These are phyloP conservation scores for Crepidodera aurea DNA, from an alignment of 2,888 invertebrate species.

Conservation along the genomic window DNA sequence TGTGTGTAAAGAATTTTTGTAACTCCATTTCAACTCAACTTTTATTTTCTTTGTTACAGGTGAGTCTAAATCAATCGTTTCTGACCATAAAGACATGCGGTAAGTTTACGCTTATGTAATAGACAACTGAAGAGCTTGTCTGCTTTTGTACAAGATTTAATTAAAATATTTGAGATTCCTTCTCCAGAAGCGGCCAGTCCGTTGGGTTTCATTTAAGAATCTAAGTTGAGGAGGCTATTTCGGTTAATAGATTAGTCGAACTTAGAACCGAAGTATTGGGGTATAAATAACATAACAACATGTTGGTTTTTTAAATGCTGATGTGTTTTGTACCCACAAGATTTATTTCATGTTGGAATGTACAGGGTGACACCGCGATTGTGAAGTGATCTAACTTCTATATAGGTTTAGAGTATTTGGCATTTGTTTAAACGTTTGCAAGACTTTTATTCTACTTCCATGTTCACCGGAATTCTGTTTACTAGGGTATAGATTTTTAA, in stretches of 20 bases:
- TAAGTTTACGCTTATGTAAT: neutral
- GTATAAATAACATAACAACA: conserved; percentile 1
- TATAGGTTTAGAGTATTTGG: too few species aligned
- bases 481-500: too few species aligned
- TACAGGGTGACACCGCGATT: too few species aligned
- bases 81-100: neutral
- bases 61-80: neutral
- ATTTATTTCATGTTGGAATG: neutral
- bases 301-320: neutral
- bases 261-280: neutral
- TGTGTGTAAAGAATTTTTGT: too few species aligned
- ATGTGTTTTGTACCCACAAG: neutral
- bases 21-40: too few species aligned
- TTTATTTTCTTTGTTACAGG: conserved; percentile 2
- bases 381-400: too few species aligned
- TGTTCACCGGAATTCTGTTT: too few species aligned
- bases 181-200: neutral
- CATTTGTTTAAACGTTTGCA: too few species aligned
- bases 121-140: neutral
- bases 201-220: neutral
- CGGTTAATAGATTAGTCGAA: conserved; percentile 1
- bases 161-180: conserved; percentile 14
- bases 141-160: neutral
- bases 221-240: conserved; percentile 1
- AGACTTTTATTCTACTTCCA: too few species aligned